Evolutionary conservation across 2,888 invertebrate species (phyloP).

Genomic region (Conops quadrifasciatus): DNA sequence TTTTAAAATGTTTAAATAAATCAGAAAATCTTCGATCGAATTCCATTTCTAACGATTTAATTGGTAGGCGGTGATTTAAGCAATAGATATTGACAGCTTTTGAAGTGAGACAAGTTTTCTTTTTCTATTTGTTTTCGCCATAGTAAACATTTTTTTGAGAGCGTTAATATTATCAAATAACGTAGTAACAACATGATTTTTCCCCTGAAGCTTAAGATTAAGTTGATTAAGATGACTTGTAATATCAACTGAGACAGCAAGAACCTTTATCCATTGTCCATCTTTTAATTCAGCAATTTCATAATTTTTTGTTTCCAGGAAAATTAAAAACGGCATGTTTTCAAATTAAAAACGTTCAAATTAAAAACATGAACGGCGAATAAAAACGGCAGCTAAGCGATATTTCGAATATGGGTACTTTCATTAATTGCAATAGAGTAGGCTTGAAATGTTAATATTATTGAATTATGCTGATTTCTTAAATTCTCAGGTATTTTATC

Average conservation of each 20-base stretch:
- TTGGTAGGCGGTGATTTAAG: conserved; percentile 34
- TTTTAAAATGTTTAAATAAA: too few relatives aligned
- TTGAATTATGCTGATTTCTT: too few relatives aligned
- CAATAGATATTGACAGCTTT: conserved; percentile 35
- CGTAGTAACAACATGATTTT: not conserved
- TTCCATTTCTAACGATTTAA: too few relatives aligned
- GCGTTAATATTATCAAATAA: not conserved
- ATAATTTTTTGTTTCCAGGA: conserved; percentile 2
- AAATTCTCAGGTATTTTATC: too few relatives aligned
- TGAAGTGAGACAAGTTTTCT: not conserved
- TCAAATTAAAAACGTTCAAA: not conserved
- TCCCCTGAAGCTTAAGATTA: not conserved
- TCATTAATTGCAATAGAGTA: too few relatives aligned
- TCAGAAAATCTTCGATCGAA: too few relatives aligned
- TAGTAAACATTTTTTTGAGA: not conserved
- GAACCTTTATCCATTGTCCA: not conserved
- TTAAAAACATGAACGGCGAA: not conserved
- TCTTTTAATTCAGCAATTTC: not conserved
- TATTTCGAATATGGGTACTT: too few relatives aligned
- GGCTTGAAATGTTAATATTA: too few relatives aligned
- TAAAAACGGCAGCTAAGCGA: too few relatives aligned
- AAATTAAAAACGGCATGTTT: not conserved
- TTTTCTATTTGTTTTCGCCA: conserved; percentile 5
- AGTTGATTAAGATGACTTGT: too few relatives aligned
- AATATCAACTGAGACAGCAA: not conserved